phyloP scores from a whole-genome alignment of 2,113 vertebrate genomes.

The Opisthocomus hoazin region DNA sequence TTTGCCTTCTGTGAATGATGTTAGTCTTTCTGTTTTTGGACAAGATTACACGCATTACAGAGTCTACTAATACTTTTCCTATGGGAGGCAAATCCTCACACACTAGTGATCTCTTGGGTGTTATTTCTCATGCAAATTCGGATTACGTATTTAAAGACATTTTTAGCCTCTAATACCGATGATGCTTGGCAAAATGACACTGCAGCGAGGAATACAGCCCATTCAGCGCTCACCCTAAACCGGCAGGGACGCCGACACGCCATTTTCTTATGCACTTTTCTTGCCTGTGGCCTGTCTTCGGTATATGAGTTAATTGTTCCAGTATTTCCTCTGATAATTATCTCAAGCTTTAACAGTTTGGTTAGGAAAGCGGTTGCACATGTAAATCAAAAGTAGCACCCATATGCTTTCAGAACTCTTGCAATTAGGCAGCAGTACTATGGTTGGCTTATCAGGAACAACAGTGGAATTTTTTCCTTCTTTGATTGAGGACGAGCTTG shows the following conservation, averaged over 20 bases:
- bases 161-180: not conserved
- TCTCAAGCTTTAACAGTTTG: not conserved
- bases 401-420: not conserved
- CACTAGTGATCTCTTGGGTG: not conserved
- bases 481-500: not conserved
- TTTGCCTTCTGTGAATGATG: not conserved
- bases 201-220: not conserved
- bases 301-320: not conserved
- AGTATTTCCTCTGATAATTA: not conserved
- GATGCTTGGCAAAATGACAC: not conserved
- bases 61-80: not conserved
- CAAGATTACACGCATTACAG: not conserved
- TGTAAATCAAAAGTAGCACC: not conserved
- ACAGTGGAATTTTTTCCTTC: not conserved
- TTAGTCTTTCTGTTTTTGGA: not conserved
- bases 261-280: not conserved
- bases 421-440: not conserved
- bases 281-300: not conserved
- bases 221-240: not conserved
- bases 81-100: not conserved
- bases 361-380: not conserved
- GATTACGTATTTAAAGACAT: not conserved
- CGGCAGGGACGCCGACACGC: not conserved
- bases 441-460: slow-evolving; percentile 23
- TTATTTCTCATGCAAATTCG: not conserved